Evolutionary conservation across 2,113 vertebrate genomes (phyloP), one percentile per base, ranked within the genome.

Genomic region (Mesocricetus auratus): DNA sequence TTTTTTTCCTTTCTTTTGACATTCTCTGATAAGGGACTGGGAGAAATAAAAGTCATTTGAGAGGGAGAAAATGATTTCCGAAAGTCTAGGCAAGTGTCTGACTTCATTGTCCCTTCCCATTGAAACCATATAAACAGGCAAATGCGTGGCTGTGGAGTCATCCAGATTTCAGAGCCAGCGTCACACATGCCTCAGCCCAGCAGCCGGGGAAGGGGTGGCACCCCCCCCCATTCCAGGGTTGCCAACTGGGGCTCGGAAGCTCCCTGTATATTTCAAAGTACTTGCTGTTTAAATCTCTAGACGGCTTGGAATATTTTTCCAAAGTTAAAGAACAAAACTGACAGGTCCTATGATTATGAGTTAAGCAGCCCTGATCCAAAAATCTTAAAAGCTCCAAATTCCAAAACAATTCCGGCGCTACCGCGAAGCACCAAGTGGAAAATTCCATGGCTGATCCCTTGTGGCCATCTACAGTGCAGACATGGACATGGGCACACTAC

Each of bases 11-110:
- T 95, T 74, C 66, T 73, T 93, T 90, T 92, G 97, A 95, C 95
- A 89, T 93, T 87, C 92, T 97, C 94, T 66, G 69, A 95, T 95
- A 97, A 98, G 96, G 64, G 22, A 85, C 78, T 3, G 19, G 47
- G 56, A 82, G 96, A 92, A 96, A 87, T 89, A 92, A 94, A 94
- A 96, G 82, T 89, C 77, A 56, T 94, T 96, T 69, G 94, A 39
- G 0, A 83, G 77, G 75, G 91, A 93, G 88, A 96, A 97, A 96
- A 82, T 78, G 45, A 93, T 83, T 97, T 97, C 31, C 47, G 77
- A 93, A 97, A 95, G 62, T 94, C 89, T 92, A 83, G 85, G 96
- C 69, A 31, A 97, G 69, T 50, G 87, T 73, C 97, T 93, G 73
- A 56, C 88, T 93, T 66, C 89, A 97, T 96, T 94, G 94, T 93